These are phyloP conservation scores for Ceratotherium simum DNA, from an alignment of 2,113 vertebrate species.

Conservation along the genomic window DNA sequence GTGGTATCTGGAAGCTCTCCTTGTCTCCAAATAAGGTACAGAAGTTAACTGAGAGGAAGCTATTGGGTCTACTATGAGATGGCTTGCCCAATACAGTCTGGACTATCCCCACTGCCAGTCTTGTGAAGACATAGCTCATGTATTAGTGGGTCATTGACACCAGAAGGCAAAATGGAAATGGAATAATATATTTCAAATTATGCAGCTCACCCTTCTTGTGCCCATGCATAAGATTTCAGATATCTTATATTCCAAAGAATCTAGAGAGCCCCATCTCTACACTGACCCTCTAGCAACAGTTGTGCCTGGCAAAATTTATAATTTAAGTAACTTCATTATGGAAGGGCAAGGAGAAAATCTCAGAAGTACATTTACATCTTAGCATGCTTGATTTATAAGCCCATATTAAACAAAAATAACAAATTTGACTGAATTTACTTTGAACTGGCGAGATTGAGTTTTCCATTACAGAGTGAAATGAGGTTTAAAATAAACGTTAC, in stretches of 20 bases:
- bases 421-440: slow-evolving; percentile 9
- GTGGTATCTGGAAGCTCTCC: neutral
- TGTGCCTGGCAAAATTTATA: neutral
- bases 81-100: neutral
- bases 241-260: neutral
- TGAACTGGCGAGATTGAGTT: neutral
- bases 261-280: neutral
- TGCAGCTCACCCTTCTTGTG: neutral
- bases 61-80: accelerated
- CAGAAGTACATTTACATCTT: neutral
- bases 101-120: neutral
- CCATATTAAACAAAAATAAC: slow-evolving; percentile 23
- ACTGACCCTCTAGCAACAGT: neutral
- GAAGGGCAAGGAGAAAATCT: neutral
- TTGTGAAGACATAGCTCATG: neutral
- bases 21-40: neutral
- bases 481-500: neutral
- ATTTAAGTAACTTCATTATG: slow-evolving; percentile 8
- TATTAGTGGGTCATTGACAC: neutral
- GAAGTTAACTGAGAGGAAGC: neutral
- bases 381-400: neutral
- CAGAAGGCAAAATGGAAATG: neutral
- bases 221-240: neutral
- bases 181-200: neutral
- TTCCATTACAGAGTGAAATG: neutral